phyloP scores from a whole-genome alignment of 2,113 vertebrate species.

The Esox niger region DNA sequence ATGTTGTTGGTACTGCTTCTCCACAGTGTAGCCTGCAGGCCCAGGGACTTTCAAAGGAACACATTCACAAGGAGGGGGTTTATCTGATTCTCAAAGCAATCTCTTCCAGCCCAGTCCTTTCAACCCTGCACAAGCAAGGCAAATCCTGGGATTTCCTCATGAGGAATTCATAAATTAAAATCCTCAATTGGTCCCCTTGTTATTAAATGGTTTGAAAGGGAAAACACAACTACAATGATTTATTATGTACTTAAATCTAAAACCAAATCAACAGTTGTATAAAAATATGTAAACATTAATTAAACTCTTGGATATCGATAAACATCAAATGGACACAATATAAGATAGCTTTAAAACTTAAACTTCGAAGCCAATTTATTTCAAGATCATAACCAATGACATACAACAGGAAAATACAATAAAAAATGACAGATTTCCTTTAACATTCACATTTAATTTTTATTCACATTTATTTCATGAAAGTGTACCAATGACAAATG shows the following conservation, averaged over 20 bases:
- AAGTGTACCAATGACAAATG: background rate
- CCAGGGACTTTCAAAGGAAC: slow-evolving; percentile 15
- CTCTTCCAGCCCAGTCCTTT: slow-evolving; percentile 13
- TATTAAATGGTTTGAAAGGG: background rate
- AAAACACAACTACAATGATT: slow-evolving; percentile 3
- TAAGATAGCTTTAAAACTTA: background rate
- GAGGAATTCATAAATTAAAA: slow-evolving; percentile 17
- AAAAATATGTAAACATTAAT: background rate
- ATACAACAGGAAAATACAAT: background rate
- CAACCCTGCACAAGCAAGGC: slow-evolving; percentile 14
- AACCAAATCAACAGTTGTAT: background rate
- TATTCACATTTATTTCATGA: background rate
- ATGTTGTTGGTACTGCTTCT: too few species aligned
- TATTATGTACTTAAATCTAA: background rate
- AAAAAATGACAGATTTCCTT: background rate
- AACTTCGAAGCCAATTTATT: background rate
- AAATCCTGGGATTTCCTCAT: slow-evolving; percentile 8
- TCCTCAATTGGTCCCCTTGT: background rate
- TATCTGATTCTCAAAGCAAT: slow-evolving; percentile 27
- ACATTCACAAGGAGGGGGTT: slow-evolving; percentile 9
- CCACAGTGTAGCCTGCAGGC: slow-evolving; percentile 2
- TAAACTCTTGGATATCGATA: background rate
- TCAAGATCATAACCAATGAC: background rate
- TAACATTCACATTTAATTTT: too few species aligned
- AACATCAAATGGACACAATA: background rate